Percentiles rank a stretch among this genome's conserved stretches.
Conservation (phyloP, 2,888 invertebrate genomes). For the Creontiades dilutus region DNA sequence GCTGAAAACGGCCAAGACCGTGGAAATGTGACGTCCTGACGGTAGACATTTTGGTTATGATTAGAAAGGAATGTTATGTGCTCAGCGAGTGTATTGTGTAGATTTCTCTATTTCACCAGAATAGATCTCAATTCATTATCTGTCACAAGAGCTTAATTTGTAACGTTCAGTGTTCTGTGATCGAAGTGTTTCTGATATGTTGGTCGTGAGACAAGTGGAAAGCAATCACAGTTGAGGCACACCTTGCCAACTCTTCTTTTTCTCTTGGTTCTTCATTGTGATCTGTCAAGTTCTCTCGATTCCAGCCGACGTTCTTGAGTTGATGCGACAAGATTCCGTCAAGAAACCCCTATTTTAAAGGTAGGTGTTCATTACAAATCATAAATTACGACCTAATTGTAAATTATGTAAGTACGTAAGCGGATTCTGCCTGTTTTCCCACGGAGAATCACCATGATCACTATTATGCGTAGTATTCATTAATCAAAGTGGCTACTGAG, state of each 20-base stretch:
- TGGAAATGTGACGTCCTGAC: neutral
- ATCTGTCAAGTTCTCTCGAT: neutral
- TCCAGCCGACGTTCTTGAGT: neutral
- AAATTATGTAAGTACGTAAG: neutral
- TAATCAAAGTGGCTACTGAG: too few species aligned
- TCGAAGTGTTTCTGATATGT: neutral
- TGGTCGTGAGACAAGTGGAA: neutral
- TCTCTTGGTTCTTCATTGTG: neutral
- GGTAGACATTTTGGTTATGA: slow-evolving; percentile 26
- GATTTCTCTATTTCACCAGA: neutral
- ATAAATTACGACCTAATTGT: too few species aligned
- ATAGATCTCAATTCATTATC: neutral
- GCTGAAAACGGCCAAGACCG: neutral
- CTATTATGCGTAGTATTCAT: too few species aligned
- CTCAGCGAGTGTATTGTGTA: neutral
- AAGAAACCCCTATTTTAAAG: neutral
- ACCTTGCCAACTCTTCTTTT: neutral
- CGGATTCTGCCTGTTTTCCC: too few species aligned
- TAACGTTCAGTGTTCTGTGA: neutral
- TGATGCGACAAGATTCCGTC: neutral
- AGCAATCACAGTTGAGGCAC: neutral
- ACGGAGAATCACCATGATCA: too few species aligned
- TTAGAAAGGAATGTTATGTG: slow-evolving; percentile 14
- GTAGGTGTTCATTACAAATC: neutral
- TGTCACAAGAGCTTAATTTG: neutral